Evolutionary conservation across 92 coral and sea anemone species (phyloP).

Genomic region (Epizoanthus illoricatus): DNA sequence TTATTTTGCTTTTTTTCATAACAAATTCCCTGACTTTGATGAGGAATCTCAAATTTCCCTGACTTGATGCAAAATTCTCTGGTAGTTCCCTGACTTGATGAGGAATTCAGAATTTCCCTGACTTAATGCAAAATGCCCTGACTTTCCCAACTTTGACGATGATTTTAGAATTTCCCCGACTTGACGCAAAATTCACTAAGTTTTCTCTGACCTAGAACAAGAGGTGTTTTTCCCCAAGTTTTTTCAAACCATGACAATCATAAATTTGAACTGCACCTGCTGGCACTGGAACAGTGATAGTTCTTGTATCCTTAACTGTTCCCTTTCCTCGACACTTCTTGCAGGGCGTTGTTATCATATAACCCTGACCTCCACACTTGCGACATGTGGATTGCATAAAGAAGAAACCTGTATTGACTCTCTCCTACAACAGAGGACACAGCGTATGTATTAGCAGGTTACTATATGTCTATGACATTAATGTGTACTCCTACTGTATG

Average conservation of each 20-base stretch:
- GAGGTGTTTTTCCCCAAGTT: no score
- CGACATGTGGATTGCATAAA: slow-evolving; percentile 97
- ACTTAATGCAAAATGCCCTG: no score
- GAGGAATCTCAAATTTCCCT: no score
- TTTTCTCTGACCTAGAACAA: no score
- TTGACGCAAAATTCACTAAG: no score
- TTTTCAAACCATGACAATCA: not conserved
- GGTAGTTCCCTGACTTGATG: no score
- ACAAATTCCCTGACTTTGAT: no score
- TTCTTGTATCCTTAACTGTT: slow-evolving; percentile 73
- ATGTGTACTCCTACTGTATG: not conserved
- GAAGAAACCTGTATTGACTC: slow-evolving; percentile 94
- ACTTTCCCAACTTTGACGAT: no score
- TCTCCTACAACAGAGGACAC: slow-evolving; percentile 61
- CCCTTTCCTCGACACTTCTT: slow-evolving; percentile 91
- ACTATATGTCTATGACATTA: not conserved
- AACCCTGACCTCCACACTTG: slow-evolving; percentile 95
- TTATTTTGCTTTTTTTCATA: no score
- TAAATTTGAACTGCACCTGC: slow-evolving; percentile 66
- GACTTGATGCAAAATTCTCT: no score
- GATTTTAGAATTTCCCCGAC: no score
- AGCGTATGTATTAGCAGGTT: not conserved
- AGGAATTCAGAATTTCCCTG: no score
- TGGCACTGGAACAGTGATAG: slow-evolving; percentile 90
- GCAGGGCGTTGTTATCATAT: slow-evolving; percentile 79